Conservation (phyloP, 2,888 invertebrate genomes). For the Tetramorium bicarinatum region DNA sequence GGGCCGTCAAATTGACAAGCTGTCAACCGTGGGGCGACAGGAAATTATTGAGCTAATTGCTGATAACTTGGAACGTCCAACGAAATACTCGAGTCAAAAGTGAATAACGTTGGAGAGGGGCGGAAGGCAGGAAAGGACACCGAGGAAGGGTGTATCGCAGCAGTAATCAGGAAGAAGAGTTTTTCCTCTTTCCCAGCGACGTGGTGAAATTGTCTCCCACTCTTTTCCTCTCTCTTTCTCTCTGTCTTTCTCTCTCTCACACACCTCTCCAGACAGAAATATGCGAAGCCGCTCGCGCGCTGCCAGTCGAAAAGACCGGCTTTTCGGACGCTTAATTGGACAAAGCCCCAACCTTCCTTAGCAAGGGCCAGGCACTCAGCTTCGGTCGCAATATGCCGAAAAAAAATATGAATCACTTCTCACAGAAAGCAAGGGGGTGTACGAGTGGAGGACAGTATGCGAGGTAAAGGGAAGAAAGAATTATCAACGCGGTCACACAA, state of each 20-base stretch:
- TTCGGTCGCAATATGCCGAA: constrained; percentile 83
- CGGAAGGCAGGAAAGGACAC: constrained; percentile 27
- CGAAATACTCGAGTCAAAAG: constrained; percentile 78
- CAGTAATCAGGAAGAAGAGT: constrained; percentile 78
- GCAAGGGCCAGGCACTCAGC: constrained; percentile 79
- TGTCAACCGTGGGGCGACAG: constrained; percentile 78
- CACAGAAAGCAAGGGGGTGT: constrained; percentile 69
- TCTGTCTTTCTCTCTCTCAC: background rate
- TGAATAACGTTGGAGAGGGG: constrained; percentile 65
- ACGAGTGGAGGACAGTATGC: constrained; percentile 70
- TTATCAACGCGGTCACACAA: constrained; percentile 73
- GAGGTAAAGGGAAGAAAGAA: constrained; percentile 64
- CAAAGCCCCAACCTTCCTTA: constrained; percentile 84
- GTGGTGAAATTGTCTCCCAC: constrained; percentile 66
- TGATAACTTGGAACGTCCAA: constrained; percentile 82
- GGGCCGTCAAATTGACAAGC: constrained; percentile 74
- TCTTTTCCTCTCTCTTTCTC: constrained; percentile 31
- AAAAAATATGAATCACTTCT: constrained; percentile 83
- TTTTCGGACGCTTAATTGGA: constrained; percentile 85
- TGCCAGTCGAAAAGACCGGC: constrained; percentile 79
- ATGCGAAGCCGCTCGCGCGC: constrained; percentile 81
- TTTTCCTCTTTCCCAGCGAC: constrained; percentile 79
- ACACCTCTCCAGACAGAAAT: constrained; percentile 84
- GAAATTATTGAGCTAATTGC: constrained; percentile 86
- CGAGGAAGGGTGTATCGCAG: constrained; percentile 49